phyloP scores from a whole-genome alignment of 2,888 invertebrate genomes.

The Pyralis farinalis region DNA sequence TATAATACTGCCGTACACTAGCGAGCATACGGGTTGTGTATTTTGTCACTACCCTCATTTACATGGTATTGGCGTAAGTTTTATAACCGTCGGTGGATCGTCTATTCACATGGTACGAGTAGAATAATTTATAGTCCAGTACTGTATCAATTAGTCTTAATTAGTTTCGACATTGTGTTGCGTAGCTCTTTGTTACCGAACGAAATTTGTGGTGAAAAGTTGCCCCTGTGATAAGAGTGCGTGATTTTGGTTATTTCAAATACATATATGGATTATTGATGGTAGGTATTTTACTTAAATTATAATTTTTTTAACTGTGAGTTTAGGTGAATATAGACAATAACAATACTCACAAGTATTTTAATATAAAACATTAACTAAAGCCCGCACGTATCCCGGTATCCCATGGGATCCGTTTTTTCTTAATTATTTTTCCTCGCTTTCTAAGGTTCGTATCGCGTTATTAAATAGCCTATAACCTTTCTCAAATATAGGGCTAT shows the following conservation, averaged over 20 bases:
- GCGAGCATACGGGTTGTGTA: constrained; percentile 4
- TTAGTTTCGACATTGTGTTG: constrained; percentile 31
- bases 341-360: no score
- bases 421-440: no score
- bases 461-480: no score
- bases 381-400: no score
- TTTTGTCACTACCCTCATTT: constrained; percentile 23
- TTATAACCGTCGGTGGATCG: constrained; percentile 3
- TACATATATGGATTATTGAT: background rate
- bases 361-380: no score
- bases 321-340: no score
- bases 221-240: constrained; percentile 1
- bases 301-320: no score
- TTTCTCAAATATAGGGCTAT: no score
- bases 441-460: no score
- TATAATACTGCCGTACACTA: background rate
- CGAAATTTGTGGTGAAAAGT: constrained; percentile 8
- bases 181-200: constrained; percentile 11
- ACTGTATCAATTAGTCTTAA: constrained; percentile 32
- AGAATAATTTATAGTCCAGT: constrained; percentile 23
- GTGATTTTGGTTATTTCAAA: constrained; percentile 3
- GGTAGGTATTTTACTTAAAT: constrained; percentile 2
- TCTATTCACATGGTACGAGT: constrained; percentile 18
- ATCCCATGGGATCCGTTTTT: no score
- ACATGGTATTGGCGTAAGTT: constrained; percentile 10